Base-by-base conservation (phyloP, 2,888 invertebrate genomes). In the Drosophila gaucha region DNA sequence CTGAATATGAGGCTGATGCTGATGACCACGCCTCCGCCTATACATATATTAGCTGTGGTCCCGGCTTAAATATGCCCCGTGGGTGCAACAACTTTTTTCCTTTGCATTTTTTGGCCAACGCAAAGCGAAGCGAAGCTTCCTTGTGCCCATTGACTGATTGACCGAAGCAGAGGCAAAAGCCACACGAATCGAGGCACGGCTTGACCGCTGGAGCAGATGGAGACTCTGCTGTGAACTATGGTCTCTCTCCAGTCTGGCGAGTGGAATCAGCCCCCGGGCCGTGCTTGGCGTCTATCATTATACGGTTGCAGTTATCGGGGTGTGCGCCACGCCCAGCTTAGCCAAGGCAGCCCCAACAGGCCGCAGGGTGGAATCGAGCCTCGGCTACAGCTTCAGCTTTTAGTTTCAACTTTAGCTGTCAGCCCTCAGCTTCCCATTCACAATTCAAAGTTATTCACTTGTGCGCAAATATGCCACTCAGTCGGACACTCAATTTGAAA, bases 291-390 rank as follows among this genome's bases (percentile, higher is more conserved):
- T 89, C 83, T 91, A 89, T 91, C 88, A 91, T 91, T 91, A 91
- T 89, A 83, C 91, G 90, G 91, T 91, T 91, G 91, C 91, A 91
- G 80, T 90, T 91, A 90, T 77, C 86, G 82, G 89, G 89, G 86
- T 88, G 85, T 79, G 74, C 52, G 76, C 64, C 67, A 70, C 82
- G 71, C 77, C 76, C 59, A 44, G 41, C 39, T 8, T 14, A 38
- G 36, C 35, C 12, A 30, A 31, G 47, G 39, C 64, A 64, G 77
- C 72, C 74, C 60, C 73, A 63, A 54, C 65, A 66, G 55, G 64
- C 76, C 75, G 60, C 72, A 54, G 75, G 75, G 73, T 62, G 60
- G 54, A 49, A 60, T 60, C 31, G 35, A 52, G 66, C 51, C 20
- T 10, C 20, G 9, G 30, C 24, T 31, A 9, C 41, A 51, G 31